A percentile compares a stretch with the other conserved stretches of the same genome.
Evolutionary conservation across 2,797 vertebrate genomes (phyloP).

Genomic region (Phrynocephalus forsythii): DNA sequence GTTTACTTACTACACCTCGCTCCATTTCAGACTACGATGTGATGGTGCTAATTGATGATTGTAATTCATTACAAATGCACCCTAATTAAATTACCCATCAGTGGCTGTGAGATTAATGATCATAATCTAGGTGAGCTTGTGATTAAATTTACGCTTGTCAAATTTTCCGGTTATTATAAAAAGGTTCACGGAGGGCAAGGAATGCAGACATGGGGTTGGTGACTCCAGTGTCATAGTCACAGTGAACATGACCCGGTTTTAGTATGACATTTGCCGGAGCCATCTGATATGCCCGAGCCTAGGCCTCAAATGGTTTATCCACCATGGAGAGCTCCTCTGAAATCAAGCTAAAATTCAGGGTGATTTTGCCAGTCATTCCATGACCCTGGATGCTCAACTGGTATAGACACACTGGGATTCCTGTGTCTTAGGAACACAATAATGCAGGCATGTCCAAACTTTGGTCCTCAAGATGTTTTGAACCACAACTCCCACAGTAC

Average conservation of each 20-base stretch:
- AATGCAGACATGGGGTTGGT: not conserved
- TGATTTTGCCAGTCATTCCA: too few species aligned
- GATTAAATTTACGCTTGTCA: constrained; percentile 69
- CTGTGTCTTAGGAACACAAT: not conserved
- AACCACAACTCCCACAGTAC: too few species aligned
- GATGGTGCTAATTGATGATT: constrained; percentile 75
- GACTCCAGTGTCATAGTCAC: too few species aligned
- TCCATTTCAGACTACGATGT: constrained; percentile 33
- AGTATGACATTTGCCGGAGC: too few species aligned
- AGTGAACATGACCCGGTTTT: too few species aligned
- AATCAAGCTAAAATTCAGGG: too few species aligned
- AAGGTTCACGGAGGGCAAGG: constrained; percentile 23
- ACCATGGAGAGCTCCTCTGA: too few species aligned
- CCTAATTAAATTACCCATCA: constrained; percentile 80
- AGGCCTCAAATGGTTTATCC: too few species aligned
- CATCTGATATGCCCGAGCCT: not conserved
- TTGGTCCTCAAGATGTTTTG: too few species aligned
- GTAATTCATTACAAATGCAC: constrained; percentile 78
- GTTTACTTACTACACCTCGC: constrained; percentile 64
- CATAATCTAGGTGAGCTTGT: constrained; percentile 61
- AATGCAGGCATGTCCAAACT: not conserved
- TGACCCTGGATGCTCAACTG: too few species aligned
- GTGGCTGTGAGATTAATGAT: constrained; percentile 76
- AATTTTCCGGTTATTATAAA: constrained; percentile 59
- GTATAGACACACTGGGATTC: too few species aligned